Percentiles rank a stretch among this genome's conserved stretches.
Conservation (phyloP, 2,113 vertebrate species). For the Toxostoma redivivum region DNA sequence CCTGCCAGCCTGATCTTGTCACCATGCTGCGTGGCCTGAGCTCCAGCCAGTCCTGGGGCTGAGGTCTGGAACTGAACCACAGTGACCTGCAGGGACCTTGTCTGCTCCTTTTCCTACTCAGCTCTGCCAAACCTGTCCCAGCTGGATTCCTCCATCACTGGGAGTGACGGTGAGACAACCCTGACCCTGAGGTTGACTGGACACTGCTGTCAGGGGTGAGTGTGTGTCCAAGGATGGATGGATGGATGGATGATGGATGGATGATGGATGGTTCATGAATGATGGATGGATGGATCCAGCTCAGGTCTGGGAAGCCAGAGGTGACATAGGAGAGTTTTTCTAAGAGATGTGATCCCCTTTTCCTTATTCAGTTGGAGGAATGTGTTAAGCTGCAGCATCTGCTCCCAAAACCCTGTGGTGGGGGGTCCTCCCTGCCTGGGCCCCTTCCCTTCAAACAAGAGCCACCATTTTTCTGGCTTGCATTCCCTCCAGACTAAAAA, state of each 20-base stretch:
- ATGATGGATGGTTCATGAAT: not conserved
- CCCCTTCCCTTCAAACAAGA: not conserved
- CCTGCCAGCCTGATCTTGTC: not conserved
- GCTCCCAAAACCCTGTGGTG: not conserved
- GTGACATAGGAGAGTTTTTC: not conserved
- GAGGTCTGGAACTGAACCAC: not conserved
- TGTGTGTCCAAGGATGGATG: not conserved
- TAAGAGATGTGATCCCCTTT: not conserved
- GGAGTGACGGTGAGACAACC: not conserved
- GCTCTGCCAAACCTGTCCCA: not conserved
- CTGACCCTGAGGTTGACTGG: accelerated
- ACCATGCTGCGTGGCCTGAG: not conserved
- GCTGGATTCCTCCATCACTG: not conserved
- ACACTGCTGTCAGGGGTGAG: not conserved
- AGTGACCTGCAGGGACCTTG: not conserved
- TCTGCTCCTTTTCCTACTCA: not conserved
- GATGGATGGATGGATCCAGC: not conserved
- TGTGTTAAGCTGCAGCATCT: not conserved
- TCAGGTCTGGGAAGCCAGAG: not conserved
- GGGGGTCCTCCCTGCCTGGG: not conserved
- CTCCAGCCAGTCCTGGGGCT: not conserved
- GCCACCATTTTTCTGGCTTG: not conserved
- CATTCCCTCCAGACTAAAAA: not conserved
- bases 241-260: not conserved
- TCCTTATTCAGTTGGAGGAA: accelerated